A percentile compares a stretch with the other conserved stretches of the same genome.
phyloP scores from a whole-genome alignment of 2,888 invertebrate species.

The Coenonympha glycerion region DNA sequence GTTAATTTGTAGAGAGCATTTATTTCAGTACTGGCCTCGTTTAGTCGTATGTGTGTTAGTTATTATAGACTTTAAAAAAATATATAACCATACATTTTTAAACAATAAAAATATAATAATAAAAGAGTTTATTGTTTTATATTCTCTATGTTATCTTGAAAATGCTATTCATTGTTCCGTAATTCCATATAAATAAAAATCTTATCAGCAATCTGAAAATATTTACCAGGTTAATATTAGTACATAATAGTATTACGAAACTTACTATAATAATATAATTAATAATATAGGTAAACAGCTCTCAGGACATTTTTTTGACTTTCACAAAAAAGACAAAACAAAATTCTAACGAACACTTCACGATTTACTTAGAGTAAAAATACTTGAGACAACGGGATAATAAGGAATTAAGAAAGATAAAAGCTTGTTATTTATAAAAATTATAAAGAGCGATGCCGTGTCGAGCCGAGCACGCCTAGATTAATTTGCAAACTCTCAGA shows the following conservation, averaged over 20 bases:
- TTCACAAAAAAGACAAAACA: neutral
- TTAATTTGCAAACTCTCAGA: constrained; percentile 22
- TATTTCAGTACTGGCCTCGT: constrained; percentile 5
- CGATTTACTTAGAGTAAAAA: neutral
- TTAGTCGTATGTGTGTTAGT: constrained; percentile 1
- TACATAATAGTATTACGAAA: too few species aligned
- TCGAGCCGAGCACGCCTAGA: constrained; percentile 14
- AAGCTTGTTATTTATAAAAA: constrained; percentile 13
- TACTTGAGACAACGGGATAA: neutral
- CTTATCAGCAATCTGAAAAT: too few species aligned
- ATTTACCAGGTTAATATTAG: too few species aligned
- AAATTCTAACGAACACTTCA: neutral
- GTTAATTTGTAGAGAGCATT: constrained; percentile 5
- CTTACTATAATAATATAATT: too few species aligned
- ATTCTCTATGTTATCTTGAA: too few species aligned
- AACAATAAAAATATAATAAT: neutral
- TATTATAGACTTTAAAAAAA: neutral
- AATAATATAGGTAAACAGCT: neutral
- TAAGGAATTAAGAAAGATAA: constrained; percentile 8
- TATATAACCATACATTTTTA: neutral
- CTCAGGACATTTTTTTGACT: too few species aligned
- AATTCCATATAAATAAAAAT: too few species aligned
- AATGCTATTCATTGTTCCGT: too few species aligned
- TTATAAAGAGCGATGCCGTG: constrained; percentile 18
- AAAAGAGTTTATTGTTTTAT: neutral